phyloP scores from a whole-genome alignment of 2,888 invertebrate species.

The Agrypnus murinus region DNA sequence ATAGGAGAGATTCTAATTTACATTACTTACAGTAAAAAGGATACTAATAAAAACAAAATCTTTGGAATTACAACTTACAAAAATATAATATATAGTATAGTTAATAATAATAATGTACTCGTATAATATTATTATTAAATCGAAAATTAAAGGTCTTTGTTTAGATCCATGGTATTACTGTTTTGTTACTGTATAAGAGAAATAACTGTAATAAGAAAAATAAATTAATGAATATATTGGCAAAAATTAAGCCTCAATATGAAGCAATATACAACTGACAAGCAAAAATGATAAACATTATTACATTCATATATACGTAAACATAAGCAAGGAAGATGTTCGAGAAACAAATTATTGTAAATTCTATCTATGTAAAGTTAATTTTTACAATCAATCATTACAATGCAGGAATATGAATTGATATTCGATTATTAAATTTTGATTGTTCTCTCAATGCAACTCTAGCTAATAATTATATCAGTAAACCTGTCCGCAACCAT shows the following conservation, averaged over 20 bases:
- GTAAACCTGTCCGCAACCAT: no score
- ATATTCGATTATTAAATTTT: no score
- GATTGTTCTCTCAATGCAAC: no score
- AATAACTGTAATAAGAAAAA: constrained; percentile 31
- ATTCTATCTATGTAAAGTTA: not conserved
- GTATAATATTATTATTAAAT: constrained; percentile 17
- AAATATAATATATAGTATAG: constrained; percentile 24
- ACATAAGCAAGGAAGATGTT: not conserved
- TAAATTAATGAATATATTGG: constrained; percentile 21
- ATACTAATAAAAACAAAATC: constrained; percentile 17
- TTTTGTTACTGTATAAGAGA: constrained; percentile 17
- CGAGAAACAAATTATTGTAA: not conserved
- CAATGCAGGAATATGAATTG: constrained; percentile 7
- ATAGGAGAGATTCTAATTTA: constrained; percentile 5
- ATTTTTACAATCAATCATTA: not conserved
- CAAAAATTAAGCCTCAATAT: constrained; percentile 35
- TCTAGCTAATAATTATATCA: no score
- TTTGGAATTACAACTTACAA: constrained; percentile 30
- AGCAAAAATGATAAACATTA: not conserved
- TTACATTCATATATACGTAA: not conserved
- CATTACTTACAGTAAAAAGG: constrained; percentile 7
- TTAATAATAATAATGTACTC: no score
- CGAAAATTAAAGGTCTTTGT: constrained; percentile 27
- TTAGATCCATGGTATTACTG: not conserved
- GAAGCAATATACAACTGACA: constrained; percentile 20